A percentile compares a stretch with the other conserved stretches of the same genome.
Evolutionary conservation across 2,113 vertebrate species (phyloP).

Genomic region (Sprattus sprattus): DNA sequence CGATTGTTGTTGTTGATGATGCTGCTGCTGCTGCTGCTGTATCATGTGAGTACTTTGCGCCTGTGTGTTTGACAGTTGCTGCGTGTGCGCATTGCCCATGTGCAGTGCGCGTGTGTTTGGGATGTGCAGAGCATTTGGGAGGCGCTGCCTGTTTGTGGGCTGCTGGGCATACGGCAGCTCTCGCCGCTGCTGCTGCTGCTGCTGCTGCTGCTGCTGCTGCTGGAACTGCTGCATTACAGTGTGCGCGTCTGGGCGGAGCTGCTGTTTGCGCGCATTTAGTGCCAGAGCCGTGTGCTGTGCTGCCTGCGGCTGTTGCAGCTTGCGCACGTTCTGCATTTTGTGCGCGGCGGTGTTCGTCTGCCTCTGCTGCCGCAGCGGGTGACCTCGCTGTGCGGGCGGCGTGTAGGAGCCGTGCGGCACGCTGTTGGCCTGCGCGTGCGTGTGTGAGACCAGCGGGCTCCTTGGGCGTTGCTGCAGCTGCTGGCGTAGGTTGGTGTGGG

Average conservation of each 20-base stretch:
- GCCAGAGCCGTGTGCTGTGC: constrained; percentile 27
- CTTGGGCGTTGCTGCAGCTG: neutral
- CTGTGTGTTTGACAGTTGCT: neutral
- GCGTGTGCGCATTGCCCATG: neutral
- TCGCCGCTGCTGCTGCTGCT: constrained; percentile 37
- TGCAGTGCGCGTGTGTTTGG: neutral
- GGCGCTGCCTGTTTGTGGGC: neutral
- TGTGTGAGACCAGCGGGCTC: neutral
- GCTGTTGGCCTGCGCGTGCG: neutral
- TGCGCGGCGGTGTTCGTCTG: neutral
- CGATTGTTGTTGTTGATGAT: neutral
- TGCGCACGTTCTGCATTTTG: neutral
- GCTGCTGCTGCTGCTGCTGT: neutral
- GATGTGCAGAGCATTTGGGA: neutral
- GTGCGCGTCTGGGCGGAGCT: constrained; percentile 4
- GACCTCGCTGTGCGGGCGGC: too few species aligned
- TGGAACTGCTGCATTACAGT: constrained; percentile 28
- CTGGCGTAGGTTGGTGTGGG: neutral
- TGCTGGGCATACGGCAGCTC: neutral
- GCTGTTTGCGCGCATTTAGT: constrained; percentile 25
- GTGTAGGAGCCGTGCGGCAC: neutral
- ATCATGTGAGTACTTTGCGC: neutral
- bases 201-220: neutral
- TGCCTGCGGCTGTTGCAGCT: neutral
- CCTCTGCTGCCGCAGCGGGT: neutral